Conservation (phyloP, 2,888 invertebrate species). For the Aricia artaxerxes region DNA sequence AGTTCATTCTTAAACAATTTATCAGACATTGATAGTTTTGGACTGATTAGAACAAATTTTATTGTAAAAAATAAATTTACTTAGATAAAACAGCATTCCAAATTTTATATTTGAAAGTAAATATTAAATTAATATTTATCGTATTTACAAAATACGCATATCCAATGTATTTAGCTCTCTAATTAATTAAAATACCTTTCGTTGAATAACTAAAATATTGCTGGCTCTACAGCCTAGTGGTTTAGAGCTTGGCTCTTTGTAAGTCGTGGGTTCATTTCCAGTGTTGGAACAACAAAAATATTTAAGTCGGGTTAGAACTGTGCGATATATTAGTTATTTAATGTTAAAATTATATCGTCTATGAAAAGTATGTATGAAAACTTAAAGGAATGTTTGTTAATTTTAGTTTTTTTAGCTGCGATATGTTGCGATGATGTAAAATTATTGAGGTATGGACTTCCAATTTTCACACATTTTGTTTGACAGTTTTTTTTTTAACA, state of each 20-base stretch:
- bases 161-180: conserved; percentile 12
- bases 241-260: no score
- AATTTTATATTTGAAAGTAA: background rate
- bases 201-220: background rate
- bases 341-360: background rate
- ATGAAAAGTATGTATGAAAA: background rate
- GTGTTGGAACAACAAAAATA: no score
- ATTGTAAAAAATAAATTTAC: background rate
- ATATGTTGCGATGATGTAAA: no score
- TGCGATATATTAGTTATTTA: background rate
- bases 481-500: no score
- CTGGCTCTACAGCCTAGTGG: no score
- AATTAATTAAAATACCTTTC: background rate
- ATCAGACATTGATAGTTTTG: background rate
- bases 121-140: background rate
- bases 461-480: no score
- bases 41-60: conserved; percentile 13
- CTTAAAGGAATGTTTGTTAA: background rate
- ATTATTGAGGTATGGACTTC: no score
- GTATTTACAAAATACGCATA: background rate
- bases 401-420: background rate
- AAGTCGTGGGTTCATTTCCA: no score
- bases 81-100: background rate
- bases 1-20: background rate
- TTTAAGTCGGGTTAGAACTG: no score